Conservation (phyloP, 2,113 vertebrate species). For the Malurus melanocephalus region DNA sequence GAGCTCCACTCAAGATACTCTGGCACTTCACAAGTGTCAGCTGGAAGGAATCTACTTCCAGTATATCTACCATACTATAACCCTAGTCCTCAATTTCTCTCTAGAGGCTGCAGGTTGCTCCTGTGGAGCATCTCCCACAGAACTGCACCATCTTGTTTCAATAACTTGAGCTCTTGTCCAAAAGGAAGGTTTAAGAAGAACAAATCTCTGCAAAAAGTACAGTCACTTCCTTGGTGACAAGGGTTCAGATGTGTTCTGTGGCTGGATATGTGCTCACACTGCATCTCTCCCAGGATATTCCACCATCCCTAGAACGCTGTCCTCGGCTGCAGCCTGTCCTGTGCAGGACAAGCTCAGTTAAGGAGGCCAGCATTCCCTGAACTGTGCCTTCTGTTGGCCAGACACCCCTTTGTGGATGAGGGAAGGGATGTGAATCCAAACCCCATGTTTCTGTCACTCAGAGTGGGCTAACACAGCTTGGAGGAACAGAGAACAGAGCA, state of each 20-base stretch:
- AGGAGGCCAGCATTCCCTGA: background rate
- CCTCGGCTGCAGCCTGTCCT: background rate
- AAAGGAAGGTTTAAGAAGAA: background rate
- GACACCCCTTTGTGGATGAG: background rate
- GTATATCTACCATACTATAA: background rate
- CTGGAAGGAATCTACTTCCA: background rate
- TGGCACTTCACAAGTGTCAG: background rate
- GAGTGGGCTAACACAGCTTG: background rate
- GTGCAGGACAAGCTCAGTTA: background rate
- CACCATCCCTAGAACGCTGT: background rate
- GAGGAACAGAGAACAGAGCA: background rate
- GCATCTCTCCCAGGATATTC: background rate
- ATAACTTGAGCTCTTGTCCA: background rate
- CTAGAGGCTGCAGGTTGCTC: background rate
- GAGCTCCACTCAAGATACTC: background rate
- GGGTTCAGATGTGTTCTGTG: background rate
- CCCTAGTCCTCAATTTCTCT: background rate
- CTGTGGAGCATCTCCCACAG: background rate
- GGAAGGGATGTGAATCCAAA: background rate
- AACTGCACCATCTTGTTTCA: background rate
- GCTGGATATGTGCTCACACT: background rate
- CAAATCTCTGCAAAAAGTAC: background rate
- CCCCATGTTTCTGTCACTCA: accelerated
- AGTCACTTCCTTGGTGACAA: background rate
- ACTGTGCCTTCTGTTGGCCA: background rate